Conservation (phyloP, 35 echinoderm and acorn worm species). For the Anneissia japonica region DNA sequence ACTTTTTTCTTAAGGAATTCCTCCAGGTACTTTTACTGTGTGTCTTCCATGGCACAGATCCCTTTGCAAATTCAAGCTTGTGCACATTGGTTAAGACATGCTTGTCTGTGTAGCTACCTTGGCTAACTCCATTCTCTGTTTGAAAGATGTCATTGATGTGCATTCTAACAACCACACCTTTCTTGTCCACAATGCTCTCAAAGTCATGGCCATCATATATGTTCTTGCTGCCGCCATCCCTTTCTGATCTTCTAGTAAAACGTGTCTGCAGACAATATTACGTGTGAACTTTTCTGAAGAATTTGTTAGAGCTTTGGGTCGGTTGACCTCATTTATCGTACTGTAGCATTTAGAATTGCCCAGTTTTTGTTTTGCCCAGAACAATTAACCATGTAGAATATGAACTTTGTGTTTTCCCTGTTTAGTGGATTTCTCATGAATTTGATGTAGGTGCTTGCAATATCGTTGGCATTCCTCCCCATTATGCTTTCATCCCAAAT, state of each 20-base stretch:
- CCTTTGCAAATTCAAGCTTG: background rate
- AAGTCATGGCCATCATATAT: conserved; percentile 20
- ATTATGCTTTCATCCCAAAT: background rate
- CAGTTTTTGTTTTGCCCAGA: conserved; percentile 22
- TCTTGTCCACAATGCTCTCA: background rate
- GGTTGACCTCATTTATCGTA: conserved; percentile 2
- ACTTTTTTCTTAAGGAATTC: conserved; percentile 22
- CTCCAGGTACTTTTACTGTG: background rate
- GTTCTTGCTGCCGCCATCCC: conserved; percentile 3
- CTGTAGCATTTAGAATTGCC: background rate
- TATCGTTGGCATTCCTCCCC: background rate
- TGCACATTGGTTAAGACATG: background rate
- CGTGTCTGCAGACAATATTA: conserved; percentile 20
- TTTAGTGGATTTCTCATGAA: background rate
- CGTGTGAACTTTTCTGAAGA: conserved; percentile 21
- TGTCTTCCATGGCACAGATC: conserved; percentile 4
- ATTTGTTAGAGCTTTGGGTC: background rate
- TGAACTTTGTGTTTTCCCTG: too few species aligned
- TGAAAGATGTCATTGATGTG: background rate
- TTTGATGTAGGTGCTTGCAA: background rate
- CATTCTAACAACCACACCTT: background rate
- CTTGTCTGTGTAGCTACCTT: background rate
- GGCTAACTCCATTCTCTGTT: conserved; percentile 19
- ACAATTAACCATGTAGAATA: conserved; percentile 9
- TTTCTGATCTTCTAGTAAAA: conserved; percentile 22